Evolutionary conservation across 2,797 vertebrate species (phyloP).

Genomic region (Leptatherina wallacei): DNA sequence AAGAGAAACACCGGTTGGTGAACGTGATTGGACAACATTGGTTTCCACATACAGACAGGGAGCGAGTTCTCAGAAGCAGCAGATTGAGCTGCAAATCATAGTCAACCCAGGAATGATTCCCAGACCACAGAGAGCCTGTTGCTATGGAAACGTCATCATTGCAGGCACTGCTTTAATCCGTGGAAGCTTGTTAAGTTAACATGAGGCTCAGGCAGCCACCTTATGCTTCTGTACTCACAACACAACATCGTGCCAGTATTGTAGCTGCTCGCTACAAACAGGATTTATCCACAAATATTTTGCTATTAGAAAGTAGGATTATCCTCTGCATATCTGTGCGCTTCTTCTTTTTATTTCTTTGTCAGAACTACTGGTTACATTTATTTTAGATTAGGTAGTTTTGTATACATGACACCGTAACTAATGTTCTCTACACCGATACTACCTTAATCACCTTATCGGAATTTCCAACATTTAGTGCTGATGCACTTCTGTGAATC

Average conservation of each 20-base stretch:
- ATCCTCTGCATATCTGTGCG: conserved; percentile 29
- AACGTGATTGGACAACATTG: conserved; percentile 44
- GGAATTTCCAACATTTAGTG: not conserved
- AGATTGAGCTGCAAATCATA: conserved; percentile 80
- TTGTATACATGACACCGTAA: not conserved
- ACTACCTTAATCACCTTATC: conserved; percentile 21
- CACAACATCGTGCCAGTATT: conserved; percentile 68
- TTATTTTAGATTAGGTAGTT: conserved; percentile 3
- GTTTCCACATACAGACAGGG: conserved; percentile 38
- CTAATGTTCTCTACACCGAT: not conserved
- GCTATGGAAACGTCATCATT: conserved; percentile 86
- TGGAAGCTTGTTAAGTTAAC: conserved; percentile 83
- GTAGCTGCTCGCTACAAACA: conserved; percentile 48
- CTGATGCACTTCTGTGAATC: conserved; percentile 34
- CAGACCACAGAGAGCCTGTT: conserved; percentile 80
- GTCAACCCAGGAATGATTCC: conserved; percentile 80
- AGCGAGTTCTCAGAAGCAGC: conserved; percentile 67
- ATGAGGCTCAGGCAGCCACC: conserved; percentile 79
- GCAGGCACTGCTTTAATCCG: conserved; percentile 81
- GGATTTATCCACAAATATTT: conserved; percentile 74
- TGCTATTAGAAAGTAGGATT: conserved; percentile 52
- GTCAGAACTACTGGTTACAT: conserved; percentile 9
- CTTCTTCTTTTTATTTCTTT: conserved; percentile 29
- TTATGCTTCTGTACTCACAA: conserved; percentile 76
- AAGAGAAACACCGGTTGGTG: conserved; percentile 39